Evolutionary conservation across 2,113 vertebrate species (phyloP), one percentile per base, ranked within the genome.

Genomic region (Ptilonorhynchus violaceus): DNA sequence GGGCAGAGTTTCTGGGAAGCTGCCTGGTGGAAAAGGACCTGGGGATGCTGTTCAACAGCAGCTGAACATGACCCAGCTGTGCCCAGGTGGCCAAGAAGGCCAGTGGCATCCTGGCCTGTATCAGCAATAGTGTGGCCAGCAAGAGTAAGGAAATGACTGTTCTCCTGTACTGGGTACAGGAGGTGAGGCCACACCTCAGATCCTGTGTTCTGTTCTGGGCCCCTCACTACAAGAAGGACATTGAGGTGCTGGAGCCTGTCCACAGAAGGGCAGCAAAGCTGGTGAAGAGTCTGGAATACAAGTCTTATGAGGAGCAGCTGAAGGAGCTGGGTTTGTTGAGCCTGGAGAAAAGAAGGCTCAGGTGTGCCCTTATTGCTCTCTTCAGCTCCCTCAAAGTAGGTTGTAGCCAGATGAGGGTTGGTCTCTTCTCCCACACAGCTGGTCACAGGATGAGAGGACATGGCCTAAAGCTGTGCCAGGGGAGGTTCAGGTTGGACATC

Each of bases 171-270:
- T 4, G 0, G 3, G 4, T 44, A 33, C 8, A 67, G 37, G 27
- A 67, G 37, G 27, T 59, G 52, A 42, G 44, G 52, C 42, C 12
- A 1, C 27, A 24, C 18, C 18, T 50, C 5, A 1, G 81, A 5
- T 73, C 3, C 31, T 73, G 42, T 42, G 18, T 73, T 1, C 42
- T 7, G 11, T 50, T 50, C 8, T 58, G 42, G 25, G 67, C 15
- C 25, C 12, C 37, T 66, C 60, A 20, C 2, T 37, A 9, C 4
- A 19, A 1, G 15, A 37, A 64, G 31, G 35, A 37, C 37, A 20
- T 3, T 66, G 68, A 44, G 18, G 42, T 2, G 35, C 30, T 5
- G 6, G 37, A 37, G 4, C 0, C 1, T 1, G 59, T 12, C 59
- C 52, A 52, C 22, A 33, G 63, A 58, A 66, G 33, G 39, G 4